Evolutionary conservation across 2,797 vertebrate genomes (phyloP).

Genomic region (Neopelma chrysocephalum): DNA sequence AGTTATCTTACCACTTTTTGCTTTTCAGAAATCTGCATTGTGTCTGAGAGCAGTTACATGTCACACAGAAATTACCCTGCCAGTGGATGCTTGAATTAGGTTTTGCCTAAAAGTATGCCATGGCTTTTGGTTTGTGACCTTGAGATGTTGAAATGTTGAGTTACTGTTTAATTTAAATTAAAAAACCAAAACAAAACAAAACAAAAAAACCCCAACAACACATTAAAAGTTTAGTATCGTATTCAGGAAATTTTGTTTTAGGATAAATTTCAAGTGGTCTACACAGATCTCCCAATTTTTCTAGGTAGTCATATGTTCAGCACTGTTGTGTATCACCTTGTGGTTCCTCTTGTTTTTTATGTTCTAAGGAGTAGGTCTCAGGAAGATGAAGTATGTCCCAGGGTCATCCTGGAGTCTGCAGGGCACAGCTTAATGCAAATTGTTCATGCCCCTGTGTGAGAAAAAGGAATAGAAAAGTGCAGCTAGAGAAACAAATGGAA

Average conservation of each 20-base stretch:
- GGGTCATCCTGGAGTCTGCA: neutral
- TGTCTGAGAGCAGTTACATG: neutral
- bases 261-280: neutral
- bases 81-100: neutral
- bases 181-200: rapidly evolving
- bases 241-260: neutral
- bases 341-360: neutral
- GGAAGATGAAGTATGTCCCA: neutral
- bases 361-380: neutral
- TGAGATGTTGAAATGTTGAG: neutral
- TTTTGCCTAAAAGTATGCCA: neutral
- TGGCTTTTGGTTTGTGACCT: neutral
- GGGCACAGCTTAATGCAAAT: neutral
- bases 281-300: neutral
- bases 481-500: neutral
- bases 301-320: neutral
- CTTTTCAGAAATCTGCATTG: neutral
- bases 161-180: neutral
- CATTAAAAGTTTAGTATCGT: neutral
- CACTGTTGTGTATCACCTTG: neutral
- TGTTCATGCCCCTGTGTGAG: neutral
- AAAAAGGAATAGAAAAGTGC: neutral
- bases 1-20: neutral
- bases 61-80: neutral
- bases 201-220: rapidly evolving